phyloP scores from a whole-genome alignment of 2,888 invertebrate species.

The Cephus rjabovi region DNA sequence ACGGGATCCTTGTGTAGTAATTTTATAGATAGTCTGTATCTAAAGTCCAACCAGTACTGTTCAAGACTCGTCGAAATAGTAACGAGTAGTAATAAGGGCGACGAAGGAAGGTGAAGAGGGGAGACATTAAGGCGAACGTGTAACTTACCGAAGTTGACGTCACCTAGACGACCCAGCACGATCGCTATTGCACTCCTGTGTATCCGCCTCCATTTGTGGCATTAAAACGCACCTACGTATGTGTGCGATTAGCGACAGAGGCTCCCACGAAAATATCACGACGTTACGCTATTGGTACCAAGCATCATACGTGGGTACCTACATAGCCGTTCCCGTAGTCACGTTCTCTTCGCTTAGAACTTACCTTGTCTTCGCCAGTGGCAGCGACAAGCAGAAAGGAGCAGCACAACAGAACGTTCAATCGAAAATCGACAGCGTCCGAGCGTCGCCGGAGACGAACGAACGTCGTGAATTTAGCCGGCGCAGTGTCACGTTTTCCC shows the following conservation, averaged over 20 bases:
- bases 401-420: not conserved
- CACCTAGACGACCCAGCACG: conserved; percentile 32
- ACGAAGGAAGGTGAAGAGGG: not conserved
- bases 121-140: conserved; percentile 19
- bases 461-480: not conserved
- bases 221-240: not conserved
- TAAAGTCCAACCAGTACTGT: not conserved
- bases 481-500: not conserved
- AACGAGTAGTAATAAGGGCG: not conserved
- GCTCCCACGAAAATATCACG: not conserved
- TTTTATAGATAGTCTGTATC: not conserved
- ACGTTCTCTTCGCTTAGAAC: not conserved
- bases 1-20: not conserved
- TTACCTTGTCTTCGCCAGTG: not conserved
- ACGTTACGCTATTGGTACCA: not conserved
- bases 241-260: not conserved
- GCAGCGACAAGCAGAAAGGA: not conserved
- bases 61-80: not conserved
- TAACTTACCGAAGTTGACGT: conserved; percentile 39
- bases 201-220: conserved; percentile 14
- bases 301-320: not conserved
- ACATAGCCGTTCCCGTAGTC: not conserved
- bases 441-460: not conserved
- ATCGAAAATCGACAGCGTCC: not conserved
- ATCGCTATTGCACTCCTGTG: conserved; percentile 22